Conservation (phyloP, 1,140 invertebrate species). For the Lordiphosa clarofinis region DNA sequence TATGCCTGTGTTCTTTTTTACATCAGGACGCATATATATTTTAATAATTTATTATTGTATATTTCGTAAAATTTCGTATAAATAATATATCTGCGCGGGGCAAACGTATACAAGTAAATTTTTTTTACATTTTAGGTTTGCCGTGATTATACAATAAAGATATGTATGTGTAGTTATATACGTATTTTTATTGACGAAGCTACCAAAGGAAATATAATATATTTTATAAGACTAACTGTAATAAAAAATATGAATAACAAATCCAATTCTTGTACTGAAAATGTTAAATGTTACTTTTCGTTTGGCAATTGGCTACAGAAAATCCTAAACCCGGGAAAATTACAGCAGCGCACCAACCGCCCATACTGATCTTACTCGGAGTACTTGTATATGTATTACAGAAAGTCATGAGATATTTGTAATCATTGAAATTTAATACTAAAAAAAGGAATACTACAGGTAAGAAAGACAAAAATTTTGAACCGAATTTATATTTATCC, state of each 20-base stretch:
- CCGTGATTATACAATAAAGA: constrained; percentile 58
- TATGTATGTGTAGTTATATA: constrained; percentile 64
- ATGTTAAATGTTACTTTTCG: no score
- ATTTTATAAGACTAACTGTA: constrained; percentile 71
- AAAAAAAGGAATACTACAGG: no score
- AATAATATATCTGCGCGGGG: constrained; percentile 53
- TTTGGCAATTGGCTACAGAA: no score
- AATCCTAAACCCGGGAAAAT: neutral
- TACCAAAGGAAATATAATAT: constrained; percentile 73
- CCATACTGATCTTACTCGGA: no score
- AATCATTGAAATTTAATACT: no score
- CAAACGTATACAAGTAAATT: constrained; percentile 45
- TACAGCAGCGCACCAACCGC: no score
- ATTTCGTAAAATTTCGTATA: constrained; percentile 57
- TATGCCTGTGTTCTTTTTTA: constrained; percentile 15
- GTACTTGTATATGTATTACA: no score
- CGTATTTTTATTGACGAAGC: constrained; percentile 69
- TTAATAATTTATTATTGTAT: constrained; percentile 63
- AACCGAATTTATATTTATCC: no score
- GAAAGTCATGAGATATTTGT: no score
- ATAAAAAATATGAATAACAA: constrained; percentile 58
- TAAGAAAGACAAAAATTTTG: no score
- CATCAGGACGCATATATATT: constrained; percentile 38
- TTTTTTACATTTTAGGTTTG: constrained; percentile 64
- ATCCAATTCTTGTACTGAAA: constrained; percentile 17